These are phyloP conservation scores for Halichondria panicea DNA, from an alignment of 37 sponge, comb jelly and placozoan genomes.

Conservation along the genomic window DNA sequence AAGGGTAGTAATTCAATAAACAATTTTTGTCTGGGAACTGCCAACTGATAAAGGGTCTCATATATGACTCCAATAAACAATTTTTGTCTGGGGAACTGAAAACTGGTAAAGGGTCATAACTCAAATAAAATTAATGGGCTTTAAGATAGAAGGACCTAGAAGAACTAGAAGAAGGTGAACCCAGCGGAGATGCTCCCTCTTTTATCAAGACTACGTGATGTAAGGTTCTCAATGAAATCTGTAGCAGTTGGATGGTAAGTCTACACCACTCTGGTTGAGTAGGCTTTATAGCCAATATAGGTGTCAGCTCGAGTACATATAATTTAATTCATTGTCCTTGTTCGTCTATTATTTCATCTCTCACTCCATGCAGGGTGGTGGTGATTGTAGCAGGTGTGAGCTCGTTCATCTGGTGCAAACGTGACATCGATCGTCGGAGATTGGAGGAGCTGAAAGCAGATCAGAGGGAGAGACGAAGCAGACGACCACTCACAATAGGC, in stretches of 20 bases:
- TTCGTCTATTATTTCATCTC: neutral
- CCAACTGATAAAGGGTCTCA: too few relatives aligned
- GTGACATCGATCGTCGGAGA: slow-evolving; percentile 32
- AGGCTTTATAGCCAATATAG: neutral
- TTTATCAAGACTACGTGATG: too few relatives aligned
- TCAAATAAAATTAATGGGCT: too few relatives aligned
- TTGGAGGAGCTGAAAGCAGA: slow-evolving; percentile 27
- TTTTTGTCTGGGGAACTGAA: too few relatives aligned
- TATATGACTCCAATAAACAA: too few relatives aligned
- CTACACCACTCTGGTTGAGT: neutral
- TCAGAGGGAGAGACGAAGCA: neutral
- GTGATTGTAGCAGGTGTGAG: slow-evolving; percentile 30
- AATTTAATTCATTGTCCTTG: neutral
- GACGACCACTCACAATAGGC: neutral
- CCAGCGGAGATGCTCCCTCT: too few relatives aligned
- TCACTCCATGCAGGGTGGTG: slow-evolving; percentile 30
- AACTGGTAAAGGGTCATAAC: too few relatives aligned
- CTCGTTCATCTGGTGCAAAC: slow-evolving; percentile 37
- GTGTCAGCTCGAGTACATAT: neutral
- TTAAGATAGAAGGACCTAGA: too few relatives aligned
- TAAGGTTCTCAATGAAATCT: slow-evolving; percentile 37
- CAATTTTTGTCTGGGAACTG: too few relatives aligned
- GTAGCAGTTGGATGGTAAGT: slow-evolving; percentile 60
- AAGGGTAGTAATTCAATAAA: too few relatives aligned
- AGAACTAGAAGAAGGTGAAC: too few relatives aligned